Percentiles rank a stretch among this genome's conserved stretches.
These are phyloP conservation scores for Heliopora coerulea DNA, from an alignment of 92 coral and sea anemone genomes.

Conservation along the genomic window DNA sequence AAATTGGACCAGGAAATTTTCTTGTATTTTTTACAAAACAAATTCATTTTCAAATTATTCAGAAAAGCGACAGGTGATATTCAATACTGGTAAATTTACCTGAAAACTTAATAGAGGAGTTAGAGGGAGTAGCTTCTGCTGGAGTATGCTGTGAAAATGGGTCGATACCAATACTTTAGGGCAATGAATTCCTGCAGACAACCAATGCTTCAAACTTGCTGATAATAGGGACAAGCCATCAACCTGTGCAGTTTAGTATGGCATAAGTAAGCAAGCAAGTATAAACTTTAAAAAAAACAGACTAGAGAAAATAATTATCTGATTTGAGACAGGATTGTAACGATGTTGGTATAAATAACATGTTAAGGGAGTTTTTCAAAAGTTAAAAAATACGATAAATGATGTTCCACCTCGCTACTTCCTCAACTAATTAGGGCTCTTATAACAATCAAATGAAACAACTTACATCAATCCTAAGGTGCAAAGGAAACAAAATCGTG, in stretches of 20 bases:
- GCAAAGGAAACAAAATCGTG: no score
- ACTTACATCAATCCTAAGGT: no score
- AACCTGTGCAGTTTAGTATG: conserved; percentile 49
- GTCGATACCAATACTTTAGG: conserved; percentile 87
- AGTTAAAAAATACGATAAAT: no score
- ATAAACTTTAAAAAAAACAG: background rate
- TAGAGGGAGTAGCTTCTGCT: conserved; percentile 79
- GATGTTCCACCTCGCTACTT: no score
- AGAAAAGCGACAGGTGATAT: no score
- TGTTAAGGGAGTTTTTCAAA: no score
- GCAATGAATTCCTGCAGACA: conserved; percentile 62
- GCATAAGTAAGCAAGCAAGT: background rate
- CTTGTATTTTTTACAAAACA: no score
- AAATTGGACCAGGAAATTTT: no score
- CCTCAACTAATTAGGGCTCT: no score
- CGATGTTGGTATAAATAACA: no score
- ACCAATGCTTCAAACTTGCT: conserved; percentile 89
- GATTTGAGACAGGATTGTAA: background rate
- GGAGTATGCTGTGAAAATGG: conserved; percentile 91
- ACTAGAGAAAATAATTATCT: background rate
- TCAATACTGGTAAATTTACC: conserved; percentile 57
- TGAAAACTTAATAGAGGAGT: conserved; percentile 75
- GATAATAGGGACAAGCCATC: conserved; percentile 88
- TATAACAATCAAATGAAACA: no score
- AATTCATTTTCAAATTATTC: no score